Evolutionary conservation across 2,888 invertebrate genomes (phyloP).

Genomic region (Tholera decimalis): DNA sequence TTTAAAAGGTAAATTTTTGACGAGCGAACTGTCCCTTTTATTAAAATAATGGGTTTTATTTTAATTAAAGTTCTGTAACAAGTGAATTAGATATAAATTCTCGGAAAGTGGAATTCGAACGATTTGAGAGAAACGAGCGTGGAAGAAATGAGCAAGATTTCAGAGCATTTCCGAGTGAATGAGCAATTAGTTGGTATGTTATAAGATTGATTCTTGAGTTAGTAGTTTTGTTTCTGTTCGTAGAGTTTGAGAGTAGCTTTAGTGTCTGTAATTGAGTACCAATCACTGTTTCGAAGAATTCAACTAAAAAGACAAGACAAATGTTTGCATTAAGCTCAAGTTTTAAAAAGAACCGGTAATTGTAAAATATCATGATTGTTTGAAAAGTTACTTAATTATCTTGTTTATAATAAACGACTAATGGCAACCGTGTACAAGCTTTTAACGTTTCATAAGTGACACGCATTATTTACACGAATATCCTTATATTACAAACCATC

Average conservation of each 20-base stretch:
- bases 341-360: neutral
- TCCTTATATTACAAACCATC: too few relatives aligned
- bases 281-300: too few relatives aligned
- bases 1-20: slow-evolving; percentile 29
- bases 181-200: slow-evolving; percentile 21
- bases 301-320: neutral
- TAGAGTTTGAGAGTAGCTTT: neutral
- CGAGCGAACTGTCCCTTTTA: slow-evolving; percentile 40
- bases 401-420: too few relatives aligned
- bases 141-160: slow-evolving; percentile 15
- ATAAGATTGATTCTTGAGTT: slow-evolving; percentile 5
- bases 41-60: slow-evolving; percentile 59
- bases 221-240: neutral
- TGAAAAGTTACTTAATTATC: too few relatives aligned
- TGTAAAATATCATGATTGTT: too few relatives aligned
- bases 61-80: slow-evolving; percentile 56
- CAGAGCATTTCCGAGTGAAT: slow-evolving; percentile 26
- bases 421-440: too few relatives aligned
- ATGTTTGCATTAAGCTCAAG: neutral
- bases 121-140: slow-evolving; percentile 21
- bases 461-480: too few relatives aligned
- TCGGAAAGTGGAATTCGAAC: slow-evolving; percentile 45
- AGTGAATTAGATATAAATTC: slow-evolving; percentile 51
- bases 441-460: too few relatives aligned
- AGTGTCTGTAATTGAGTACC: neutral